Percentiles rank a stretch among this genome's conserved stretches.
phyloP scores from a whole-genome alignment of 2,113 vertebrate species.

The Mellivora capensis region DNA sequence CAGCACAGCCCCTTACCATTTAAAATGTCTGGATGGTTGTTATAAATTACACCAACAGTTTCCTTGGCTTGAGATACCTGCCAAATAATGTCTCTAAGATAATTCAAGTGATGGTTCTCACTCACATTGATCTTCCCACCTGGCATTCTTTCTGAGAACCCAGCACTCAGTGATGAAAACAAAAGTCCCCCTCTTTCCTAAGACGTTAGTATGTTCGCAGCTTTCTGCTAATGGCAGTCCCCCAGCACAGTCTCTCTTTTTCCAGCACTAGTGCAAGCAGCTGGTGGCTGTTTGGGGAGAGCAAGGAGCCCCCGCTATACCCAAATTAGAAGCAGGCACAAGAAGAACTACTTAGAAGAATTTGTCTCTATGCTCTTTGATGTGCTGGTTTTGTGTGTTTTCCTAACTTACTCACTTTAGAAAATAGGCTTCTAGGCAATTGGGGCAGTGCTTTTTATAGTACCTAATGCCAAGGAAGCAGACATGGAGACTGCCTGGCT shows the following conservation, averaged over 20 bases:
- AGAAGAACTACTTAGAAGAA: not conserved
- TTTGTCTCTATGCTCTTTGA: slow-evolving; percentile 1
- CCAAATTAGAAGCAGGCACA: slow-evolving; percentile 22
- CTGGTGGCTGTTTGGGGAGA: not conserved
- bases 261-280: not conserved
- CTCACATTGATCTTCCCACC: not conserved
- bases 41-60: not conserved
- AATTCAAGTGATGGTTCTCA: not conserved
- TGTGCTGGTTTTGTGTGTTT: slow-evolving; percentile 32
- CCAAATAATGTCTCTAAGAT: not conserved
- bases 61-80: not conserved
- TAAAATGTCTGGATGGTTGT: not conserved
- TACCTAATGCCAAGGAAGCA: not conserved
- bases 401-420: slow-evolving; percentile 13
- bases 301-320: not conserved
- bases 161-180: not conserved
- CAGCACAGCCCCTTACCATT: not conserved
- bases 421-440: slow-evolving; percentile 56
- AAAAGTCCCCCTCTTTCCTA: not conserved
- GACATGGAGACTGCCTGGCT: not conserved
- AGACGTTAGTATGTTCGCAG: not conserved
- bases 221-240: not conserved
- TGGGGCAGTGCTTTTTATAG: slow-evolving; percentile 46
- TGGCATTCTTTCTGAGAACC: not conserved
- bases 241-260: not conserved